Base-by-base conservation (phyloP, 2,888 invertebrate species). In the Amphipyra berbera region DNA sequence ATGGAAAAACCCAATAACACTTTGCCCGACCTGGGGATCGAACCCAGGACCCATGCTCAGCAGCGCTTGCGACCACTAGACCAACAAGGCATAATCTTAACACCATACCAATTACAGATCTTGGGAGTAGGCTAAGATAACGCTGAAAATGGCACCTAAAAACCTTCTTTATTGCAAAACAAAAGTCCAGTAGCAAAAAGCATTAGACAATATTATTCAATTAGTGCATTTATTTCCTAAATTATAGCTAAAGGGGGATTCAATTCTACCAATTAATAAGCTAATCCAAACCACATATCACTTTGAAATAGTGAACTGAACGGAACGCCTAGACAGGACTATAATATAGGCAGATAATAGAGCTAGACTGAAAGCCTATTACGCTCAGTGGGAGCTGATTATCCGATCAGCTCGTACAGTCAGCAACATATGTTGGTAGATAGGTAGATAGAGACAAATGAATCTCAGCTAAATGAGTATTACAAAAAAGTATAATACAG, bases 381-480 rank as follows among this genome's bases (percentile, higher is more conserved):
- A 47, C n/a, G 52, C 45, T 58, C 50, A 30, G 45, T 50, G 55
- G 13, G 14, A 35, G 33, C 53, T 44, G 63, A 60, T 69, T 69
- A 72, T 64, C 44, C 64, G 52, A 74, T 63, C 63, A 44, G 40
- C 12, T 27, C 66, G 9, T 21, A 21, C n/a, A n/a, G n/a, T n/a
- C n/a, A n/a, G n/a, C n/a, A n/a, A n/a, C n/a, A n/a, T n/a, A n/a
- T n/a, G n/a, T n/a, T n/a, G n/a, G n/a, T n/a, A n/a, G n/a, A n/a
- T n/a, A n/a, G n/a, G n/a, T n/a, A n/a, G n/a, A n/a, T n/a, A n/a
- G n/a, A n/a, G n/a, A n/a, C n/a, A n/a, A n/a, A n/a, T n/a, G n/a
- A n/a, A n/a, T n/a, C n/a, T n/a, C n/a, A n/a, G n/a, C n/a, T n/a
- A n/a, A n/a, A n/a, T n/a, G n/a, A n/a, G n/a, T n/a, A n/a, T n/a